Evolutionary conservation across 2,113 vertebrate species (phyloP).

Genomic region (Caracal caracal): DNA sequence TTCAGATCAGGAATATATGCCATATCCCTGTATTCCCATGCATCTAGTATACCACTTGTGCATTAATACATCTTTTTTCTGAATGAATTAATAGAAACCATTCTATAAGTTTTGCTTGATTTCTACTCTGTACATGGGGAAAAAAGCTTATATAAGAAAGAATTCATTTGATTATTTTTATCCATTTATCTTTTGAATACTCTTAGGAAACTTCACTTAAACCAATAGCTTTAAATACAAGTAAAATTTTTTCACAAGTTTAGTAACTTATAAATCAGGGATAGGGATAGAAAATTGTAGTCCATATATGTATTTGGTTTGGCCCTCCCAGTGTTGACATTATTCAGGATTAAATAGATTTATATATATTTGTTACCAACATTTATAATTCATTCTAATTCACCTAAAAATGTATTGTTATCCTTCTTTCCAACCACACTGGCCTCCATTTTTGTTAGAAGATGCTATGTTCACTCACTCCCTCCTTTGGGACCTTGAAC

Average conservation of each 20-base stretch:
- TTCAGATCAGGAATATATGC: neutral
- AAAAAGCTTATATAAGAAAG: neutral
- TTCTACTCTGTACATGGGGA: neutral
- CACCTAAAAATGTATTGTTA: neutral
- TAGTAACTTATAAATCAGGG: neutral
- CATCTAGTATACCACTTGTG: neutral
- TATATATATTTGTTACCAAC: neutral
- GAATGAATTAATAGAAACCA: neutral
- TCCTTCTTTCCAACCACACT: neutral
- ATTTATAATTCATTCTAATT: neutral
- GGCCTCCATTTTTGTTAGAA: neutral
- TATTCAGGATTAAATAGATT: neutral
- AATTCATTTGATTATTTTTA: neutral
- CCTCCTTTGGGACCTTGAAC: neutral
- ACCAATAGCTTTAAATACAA: neutral
- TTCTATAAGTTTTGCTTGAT: neutral
- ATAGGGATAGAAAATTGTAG: neutral
- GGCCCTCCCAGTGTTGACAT: neutral
- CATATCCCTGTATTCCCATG: neutral
- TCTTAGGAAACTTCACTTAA: neutral
- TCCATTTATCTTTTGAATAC: neutral
- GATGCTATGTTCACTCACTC: neutral
- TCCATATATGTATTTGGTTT: neutral
- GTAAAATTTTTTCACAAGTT: neutral
- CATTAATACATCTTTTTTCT: neutral